Base-by-base conservation (phyloP, 2,113 vertebrate species). In the Dendropsophus ebraccatus region DNA sequence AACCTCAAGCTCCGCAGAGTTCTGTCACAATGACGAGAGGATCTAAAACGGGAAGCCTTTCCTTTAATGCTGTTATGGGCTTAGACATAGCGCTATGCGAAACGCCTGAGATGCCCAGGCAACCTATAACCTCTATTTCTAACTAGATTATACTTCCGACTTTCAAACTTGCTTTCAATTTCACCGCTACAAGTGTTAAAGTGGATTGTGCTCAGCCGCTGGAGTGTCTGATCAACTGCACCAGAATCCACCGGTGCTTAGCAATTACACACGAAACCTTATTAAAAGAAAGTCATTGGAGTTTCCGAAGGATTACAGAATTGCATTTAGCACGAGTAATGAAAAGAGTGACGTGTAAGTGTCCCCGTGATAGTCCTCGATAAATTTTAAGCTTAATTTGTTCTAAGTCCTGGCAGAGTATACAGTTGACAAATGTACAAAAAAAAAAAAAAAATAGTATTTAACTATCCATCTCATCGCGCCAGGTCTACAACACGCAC, bases 31-130 rank as follows among this genome's bases (percentile, higher is more conserved):
- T 85, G 52, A 45, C 41, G 60, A 35, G 60, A 35, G 75, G 11
- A 41, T 41, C 41, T 54, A 72, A 69, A 62, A 50, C 52, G 19
- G 25, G 67, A 49, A 50, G 70, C 41, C 25, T 52, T 1, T 67
- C 50, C 87, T 90, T 88, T 88, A 86, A 81, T 89, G 88, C 78
- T 90, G 89, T 90, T 91, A 92, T 88, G 87, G 83, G 88, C 30
- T 86, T 88, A 79, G 88, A 89, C 70, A 88, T 16, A 90, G 65
- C 21, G 78, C 69, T 84, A 88, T 83, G 25, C 10, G 50, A 90
- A 91, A 0, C 0, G 30, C 84, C 88, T 70, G 0, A 87, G 65
- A 56, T 47, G 8, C 41, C n/a, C 0, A 70, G 49, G 28, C 69
- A 87, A 89, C 87, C 91, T 90, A 89, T 90, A 84, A 90, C 81